Evolutionary conservation across 2,797 vertebrate species (phyloP), one percentile per base, ranked within the genome.

Genomic region (Trachops cirrhosus): DNA sequence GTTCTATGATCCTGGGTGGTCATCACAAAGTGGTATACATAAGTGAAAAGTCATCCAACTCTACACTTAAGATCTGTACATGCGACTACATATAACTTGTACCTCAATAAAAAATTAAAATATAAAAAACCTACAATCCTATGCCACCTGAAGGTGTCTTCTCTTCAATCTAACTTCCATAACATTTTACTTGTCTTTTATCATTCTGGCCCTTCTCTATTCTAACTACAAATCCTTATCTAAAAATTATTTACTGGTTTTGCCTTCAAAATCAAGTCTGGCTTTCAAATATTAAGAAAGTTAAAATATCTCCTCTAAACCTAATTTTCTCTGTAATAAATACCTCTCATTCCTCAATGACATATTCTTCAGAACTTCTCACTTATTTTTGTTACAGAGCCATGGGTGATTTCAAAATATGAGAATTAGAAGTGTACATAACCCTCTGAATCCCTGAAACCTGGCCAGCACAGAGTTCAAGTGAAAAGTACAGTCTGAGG

Each of bases 201-300:
- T 82, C 59, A 89, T 80, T 75, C 26, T 71, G 39, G 15, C 12
- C 14, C 15, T 2, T n/a, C 7, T n/a, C 26, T n/a, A 57, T 71
- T 90, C 77, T 39, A 24, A 26, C 39, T 50, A n/a, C 2, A 37
- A 29, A 75, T 64, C n/a, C 2, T 83, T 50, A 92, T 34, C 37
- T 70, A 93, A 88, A 94, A 91, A 57, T 83, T 71, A 79, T 32
- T 89, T 73, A 64, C 39, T 57, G 15, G n/a, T 73, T 85, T 68
- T 88, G 39, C 21, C n/a, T 89, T 83, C n/a, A n/a, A n/a, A n/a
- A n/a, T 85, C 19, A 62, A 70, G n/a, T 70, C 62, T 79, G 54
- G 29, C 41, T 93, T 87, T 74, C 26, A 85, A 85, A 77, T 88
- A 74, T 46, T 78, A 89, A 67, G 67, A 89, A 48, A 67, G 21